These are phyloP conservation scores for Hololepta plana DNA, from an alignment of 2,888 invertebrate species.

Conservation along the genomic window DNA sequence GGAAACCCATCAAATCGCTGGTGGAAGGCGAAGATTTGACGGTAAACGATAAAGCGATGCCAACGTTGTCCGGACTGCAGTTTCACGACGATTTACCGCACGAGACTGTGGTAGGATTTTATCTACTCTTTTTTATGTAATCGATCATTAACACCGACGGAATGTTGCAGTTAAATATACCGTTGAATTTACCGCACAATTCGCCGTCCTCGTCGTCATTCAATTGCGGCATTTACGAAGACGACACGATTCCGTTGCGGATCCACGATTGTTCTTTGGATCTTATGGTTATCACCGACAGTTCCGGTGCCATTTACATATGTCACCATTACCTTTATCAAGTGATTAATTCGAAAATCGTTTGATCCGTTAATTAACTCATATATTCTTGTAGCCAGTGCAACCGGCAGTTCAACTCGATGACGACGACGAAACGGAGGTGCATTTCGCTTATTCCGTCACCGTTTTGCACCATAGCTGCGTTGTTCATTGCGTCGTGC, in stretches of 20 bases:
- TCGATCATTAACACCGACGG: too few species aligned
- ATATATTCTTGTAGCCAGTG: conserved; percentile 29
- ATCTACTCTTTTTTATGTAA: conserved; percentile 1
- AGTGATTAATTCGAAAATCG: too few species aligned
- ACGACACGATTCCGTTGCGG: conserved; percentile 61
- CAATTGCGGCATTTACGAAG: conserved; percentile 52
- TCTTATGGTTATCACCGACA: conserved; percentile 58
- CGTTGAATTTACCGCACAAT: conserved; percentile 58
- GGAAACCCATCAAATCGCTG: conserved; percentile 48
- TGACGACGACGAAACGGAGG: conserved; percentile 37
- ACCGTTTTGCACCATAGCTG: conserved; percentile 69
- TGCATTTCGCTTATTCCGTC: conserved; percentile 73
- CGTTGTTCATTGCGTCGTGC: conserved; percentile 66
- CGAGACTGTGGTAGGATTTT: conserved; percentile 58
- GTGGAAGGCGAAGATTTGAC: conserved; percentile 39
- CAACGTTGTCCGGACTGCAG: conserved; percentile 66
- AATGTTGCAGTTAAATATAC: conserved; percentile 67
- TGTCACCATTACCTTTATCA: conserved; percentile 76
- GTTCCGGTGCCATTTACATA: conserved; percentile 52
- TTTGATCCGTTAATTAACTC: background rate
- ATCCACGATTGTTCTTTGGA: conserved; percentile 70
- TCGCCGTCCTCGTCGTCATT: conserved; percentile 30
- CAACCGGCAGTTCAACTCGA: conserved; percentile 31
- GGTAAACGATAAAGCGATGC: conserved; percentile 39
- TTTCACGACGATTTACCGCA: conserved; percentile 75